Evolutionary conservation across 2,888 invertebrate genomes (phyloP).

Genomic region (Melolontha melolontha): DNA sequence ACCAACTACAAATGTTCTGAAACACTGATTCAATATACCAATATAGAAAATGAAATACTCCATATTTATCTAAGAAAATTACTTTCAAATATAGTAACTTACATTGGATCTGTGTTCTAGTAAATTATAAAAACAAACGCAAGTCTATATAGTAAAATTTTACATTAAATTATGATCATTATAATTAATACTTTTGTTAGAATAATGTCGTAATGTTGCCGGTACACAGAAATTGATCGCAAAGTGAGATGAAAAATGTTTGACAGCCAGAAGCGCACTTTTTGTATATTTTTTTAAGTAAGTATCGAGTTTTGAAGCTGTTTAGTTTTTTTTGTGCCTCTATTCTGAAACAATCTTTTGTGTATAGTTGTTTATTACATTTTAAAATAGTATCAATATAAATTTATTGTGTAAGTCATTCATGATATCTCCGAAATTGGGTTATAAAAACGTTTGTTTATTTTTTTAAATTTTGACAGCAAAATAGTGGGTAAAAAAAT

Average conservation of each 20-base stretch:
- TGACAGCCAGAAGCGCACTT: slow-evolving; percentile 61
- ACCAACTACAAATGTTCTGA: slow-evolving; percentile 30
- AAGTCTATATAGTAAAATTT: not conserved
- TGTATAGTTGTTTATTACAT: slow-evolving; percentile 35
- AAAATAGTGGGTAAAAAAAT: slow-evolving; percentile 53
- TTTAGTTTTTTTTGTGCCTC: slow-evolving; percentile 56
- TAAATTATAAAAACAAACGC: not conserved
- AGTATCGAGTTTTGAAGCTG: slow-evolving; percentile 55
- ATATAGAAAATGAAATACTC: slow-evolving; percentile 4
- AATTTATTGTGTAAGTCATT: slow-evolving; percentile 12
- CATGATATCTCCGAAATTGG: slow-evolving; percentile 43
- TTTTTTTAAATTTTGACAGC: slow-evolving; percentile 58
- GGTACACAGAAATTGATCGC: slow-evolving; percentile 52
- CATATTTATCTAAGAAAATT: slow-evolving; percentile 2
- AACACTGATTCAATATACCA: slow-evolving; percentile 4
- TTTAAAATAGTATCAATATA: slow-evolving; percentile 8
- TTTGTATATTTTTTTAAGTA: slow-evolving; percentile 62
- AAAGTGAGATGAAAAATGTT: slow-evolving; percentile 52
- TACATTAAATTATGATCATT: too few relatives aligned
- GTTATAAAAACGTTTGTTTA: slow-evolving; percentile 57
- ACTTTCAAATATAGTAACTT: slow-evolving; percentile 19
- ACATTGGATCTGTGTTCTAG: too few relatives aligned
- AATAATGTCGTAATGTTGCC: slow-evolving; percentile 45
- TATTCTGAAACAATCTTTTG: slow-evolving; percentile 53
- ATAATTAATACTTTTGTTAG: slow-evolving; percentile 1